Conservation (phyloP, 2,888 invertebrate genomes). For the Empis livida region DNA sequence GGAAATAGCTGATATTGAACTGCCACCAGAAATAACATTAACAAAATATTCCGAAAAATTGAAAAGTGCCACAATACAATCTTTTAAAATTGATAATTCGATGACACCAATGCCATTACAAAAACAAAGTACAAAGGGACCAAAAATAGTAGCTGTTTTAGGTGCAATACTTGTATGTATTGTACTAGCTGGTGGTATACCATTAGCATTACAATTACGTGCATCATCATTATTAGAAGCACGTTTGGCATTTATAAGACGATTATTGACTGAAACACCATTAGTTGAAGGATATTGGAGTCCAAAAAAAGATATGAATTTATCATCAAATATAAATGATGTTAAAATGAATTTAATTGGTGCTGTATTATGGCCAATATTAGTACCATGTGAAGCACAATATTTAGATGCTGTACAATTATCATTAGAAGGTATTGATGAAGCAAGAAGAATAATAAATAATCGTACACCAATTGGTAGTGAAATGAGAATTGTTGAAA, state of each 20-base stretch:
- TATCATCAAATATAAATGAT: conserved; percentile 21
- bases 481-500: conserved; percentile 42
- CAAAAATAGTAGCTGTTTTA: conserved; percentile 25
- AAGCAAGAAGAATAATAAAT: conserved; percentile 43
- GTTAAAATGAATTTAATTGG: conserved; percentile 41
- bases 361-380: conserved; percentile 35
- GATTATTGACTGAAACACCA: conserved; percentile 42
- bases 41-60: conserved; percentile 31
- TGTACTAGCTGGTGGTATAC: conserved; percentile 37
- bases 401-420: conserved; percentile 52
- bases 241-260: conserved; percentile 40
- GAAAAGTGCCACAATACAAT: conserved; percentile 29
- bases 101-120: conserved; percentile 10
- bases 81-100: conserved; percentile 26
- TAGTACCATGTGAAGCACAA: conserved; percentile 48
- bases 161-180: conserved; percentile 29
- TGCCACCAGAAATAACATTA: conserved; percentile 32
- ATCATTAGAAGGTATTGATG: conserved; percentile 53
- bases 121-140: conserved; percentile 17
- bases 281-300: conserved; percentile 42
- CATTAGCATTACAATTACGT: conserved; percentile 41
- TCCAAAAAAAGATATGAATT: conserved; percentile 20
- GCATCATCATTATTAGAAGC: conserved; percentile 44
- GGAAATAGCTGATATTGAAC: conserved; percentile 35
- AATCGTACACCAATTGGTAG: conserved; percentile 18